Conservation (phyloP, 2,888 invertebrate species). For the Sarcophaga variegata region DNA sequence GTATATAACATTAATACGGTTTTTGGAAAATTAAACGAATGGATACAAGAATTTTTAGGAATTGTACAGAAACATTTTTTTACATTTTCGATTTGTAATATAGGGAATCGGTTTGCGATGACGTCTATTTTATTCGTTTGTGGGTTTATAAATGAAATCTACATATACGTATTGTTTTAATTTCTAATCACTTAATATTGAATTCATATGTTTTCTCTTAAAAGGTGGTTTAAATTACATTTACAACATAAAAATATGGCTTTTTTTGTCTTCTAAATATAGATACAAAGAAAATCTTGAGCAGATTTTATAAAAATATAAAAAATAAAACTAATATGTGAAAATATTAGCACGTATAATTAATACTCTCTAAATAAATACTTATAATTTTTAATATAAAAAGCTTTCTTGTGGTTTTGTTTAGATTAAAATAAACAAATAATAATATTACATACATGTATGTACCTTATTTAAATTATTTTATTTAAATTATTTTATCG, state of each 20-base stretch:
- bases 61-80: constrained; percentile 43
- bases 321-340: constrained; percentile 30
- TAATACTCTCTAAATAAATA: constrained; percentile 60
- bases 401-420: constrained; percentile 33
- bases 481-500: constrained; percentile 31
- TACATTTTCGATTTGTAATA: constrained; percentile 42
- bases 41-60: constrained; percentile 32
- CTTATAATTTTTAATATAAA: constrained; percentile 37
- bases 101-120: constrained; percentile 79
- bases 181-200: constrained; percentile 47
- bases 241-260: constrained; percentile 66
- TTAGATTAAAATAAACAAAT: constrained; percentile 6
- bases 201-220: constrained; percentile 61
- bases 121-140: constrained; percentile 65
- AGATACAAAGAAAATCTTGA: constrained; percentile 49
- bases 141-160: constrained; percentile 35
- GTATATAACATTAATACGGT: constrained; percentile 12
- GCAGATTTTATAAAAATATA: constrained; percentile 50
- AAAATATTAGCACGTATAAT: constrained; percentile 56
- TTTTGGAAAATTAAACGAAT: not conserved
- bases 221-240: constrained; percentile 66
- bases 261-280: constrained; percentile 48
- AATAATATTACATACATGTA: constrained; percentile 35
- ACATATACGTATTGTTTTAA: constrained; percentile 31
- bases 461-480: constrained; percentile 4